These are phyloP conservation scores for Pelusios castaneus DNA, from an alignment of 2,113 vertebrate genomes.

Conservation along the genomic window DNA sequence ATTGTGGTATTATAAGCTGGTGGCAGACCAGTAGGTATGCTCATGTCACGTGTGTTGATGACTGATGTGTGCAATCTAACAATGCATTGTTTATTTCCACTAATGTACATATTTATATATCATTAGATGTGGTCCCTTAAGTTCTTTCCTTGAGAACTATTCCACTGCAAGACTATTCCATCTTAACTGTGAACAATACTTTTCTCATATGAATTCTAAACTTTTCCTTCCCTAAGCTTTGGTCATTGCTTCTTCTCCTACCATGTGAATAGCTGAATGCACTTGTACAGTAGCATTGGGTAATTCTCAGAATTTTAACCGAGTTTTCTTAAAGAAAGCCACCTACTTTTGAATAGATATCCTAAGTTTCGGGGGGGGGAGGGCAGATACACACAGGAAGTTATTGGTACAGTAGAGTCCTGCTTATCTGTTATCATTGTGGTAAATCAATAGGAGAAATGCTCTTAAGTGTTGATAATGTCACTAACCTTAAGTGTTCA, in stretches of 20 bases:
- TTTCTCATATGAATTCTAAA: neutral
- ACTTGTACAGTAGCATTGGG: neutral
- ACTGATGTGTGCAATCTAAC: neutral
- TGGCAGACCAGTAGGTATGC: neutral
- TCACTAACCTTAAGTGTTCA: neutral
- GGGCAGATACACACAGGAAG: neutral
- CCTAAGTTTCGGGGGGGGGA: neutral
- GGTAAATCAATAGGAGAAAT: neutral
- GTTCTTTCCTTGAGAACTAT: neutral
- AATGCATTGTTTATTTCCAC: neutral
- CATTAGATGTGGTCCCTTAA: fast-evolving
- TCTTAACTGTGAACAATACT: neutral
- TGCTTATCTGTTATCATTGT: neutral
- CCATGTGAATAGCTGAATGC: fast-evolving
- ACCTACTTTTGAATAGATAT: neutral
- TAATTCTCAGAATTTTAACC: slow-evolving; percentile 17
- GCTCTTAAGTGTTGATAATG: neutral
- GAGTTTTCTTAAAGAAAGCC: neutral
- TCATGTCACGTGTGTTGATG: neutral
- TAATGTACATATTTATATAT: neutral
- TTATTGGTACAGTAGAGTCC: neutral
- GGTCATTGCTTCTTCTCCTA: neutral
- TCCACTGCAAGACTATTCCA: neutral
- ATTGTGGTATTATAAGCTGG: neutral
- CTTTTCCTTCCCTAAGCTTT: neutral